Conservation (phyloP, 1,140 invertebrate genomes). For the Archegozetes longisetosus region DNA sequence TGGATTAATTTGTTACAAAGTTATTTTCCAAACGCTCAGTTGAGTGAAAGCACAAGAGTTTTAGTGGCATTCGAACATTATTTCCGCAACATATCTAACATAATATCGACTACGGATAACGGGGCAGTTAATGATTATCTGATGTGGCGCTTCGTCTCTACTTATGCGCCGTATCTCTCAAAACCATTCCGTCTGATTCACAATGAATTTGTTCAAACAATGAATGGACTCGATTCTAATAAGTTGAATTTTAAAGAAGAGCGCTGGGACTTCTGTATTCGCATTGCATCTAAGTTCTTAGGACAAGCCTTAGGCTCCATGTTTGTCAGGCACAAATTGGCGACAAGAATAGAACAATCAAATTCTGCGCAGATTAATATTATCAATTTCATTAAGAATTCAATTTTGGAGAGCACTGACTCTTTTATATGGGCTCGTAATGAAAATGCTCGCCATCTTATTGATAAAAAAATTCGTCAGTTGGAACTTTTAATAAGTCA, state of each 20-base stretch:
- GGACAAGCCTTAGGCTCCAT: constrained; percentile 37
- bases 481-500: constrained; percentile 8
- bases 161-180: constrained; percentile 40
- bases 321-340: constrained; percentile 31
- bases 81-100: constrained; percentile 34
- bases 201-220: constrained; percentile 34
- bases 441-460: neutral
- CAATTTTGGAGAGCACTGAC: constrained; percentile 1
- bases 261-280: constrained; percentile 41
- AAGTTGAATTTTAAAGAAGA: constrained; percentile 20
- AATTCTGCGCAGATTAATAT: neutral
- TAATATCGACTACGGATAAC: constrained; percentile 40
- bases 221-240: constrained; percentile 27
- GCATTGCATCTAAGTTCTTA: constrained; percentile 35
- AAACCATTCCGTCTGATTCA: constrained; percentile 35
- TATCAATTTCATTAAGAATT: neutral
- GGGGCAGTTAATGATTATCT: constrained; percentile 41
- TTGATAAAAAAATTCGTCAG: constrained; percentile 5
- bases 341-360: constrained; percentile 22
- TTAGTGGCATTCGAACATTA: constrained; percentile 37
- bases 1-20: constrained; percentile 37
- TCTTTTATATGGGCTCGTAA: neutral
- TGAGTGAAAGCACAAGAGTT: constrained; percentile 36
- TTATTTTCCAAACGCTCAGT: constrained; percentile 36
- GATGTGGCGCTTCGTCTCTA: constrained; percentile 39